Evolutionary conservation across 2,113 vertebrate genomes (phyloP).

Genomic region (Rissa tridactyla): DNA sequence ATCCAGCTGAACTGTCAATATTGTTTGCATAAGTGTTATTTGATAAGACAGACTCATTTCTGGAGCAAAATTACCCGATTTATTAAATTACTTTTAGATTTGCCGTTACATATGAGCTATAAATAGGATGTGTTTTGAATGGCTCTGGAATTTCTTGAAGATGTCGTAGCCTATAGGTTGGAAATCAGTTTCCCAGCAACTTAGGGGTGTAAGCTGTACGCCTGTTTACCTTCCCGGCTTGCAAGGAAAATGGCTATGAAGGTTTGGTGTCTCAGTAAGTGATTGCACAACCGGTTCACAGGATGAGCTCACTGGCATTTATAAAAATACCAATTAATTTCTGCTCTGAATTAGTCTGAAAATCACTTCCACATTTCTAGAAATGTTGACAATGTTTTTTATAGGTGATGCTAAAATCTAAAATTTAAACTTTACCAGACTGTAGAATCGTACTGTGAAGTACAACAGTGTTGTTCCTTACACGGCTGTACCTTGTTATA

Average conservation of each 20-base stretch:
- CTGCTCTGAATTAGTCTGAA: not conserved
- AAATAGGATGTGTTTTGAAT: slow-evolving; percentile 9
- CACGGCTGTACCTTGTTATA: not conserved
- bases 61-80: slow-evolving; percentile 46
- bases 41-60: slow-evolving; percentile 40
- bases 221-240: not conserved
- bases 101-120: not conserved
- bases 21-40: slow-evolving; percentile 33
- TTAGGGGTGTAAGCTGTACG: not conserved
- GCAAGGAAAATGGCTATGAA: not conserved
- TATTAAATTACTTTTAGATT: slow-evolving; percentile 47
- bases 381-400: not conserved
- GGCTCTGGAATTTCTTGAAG: not conserved
- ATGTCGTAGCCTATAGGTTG: not conserved
- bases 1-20: slow-evolving; percentile 48
- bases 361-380: not conserved
- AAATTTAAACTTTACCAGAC: not conserved
- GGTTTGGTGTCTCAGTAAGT: not conserved
- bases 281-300: not conserved
- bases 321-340: not conserved
- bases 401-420: not conserved
- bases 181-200: not conserved
- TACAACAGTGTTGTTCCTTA: not conserved
- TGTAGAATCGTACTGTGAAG: not conserved
- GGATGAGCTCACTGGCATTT: no score